Conservation (phyloP, 2,797 vertebrate genomes). For the Tokudaia tokunoshimensis region DNA sequence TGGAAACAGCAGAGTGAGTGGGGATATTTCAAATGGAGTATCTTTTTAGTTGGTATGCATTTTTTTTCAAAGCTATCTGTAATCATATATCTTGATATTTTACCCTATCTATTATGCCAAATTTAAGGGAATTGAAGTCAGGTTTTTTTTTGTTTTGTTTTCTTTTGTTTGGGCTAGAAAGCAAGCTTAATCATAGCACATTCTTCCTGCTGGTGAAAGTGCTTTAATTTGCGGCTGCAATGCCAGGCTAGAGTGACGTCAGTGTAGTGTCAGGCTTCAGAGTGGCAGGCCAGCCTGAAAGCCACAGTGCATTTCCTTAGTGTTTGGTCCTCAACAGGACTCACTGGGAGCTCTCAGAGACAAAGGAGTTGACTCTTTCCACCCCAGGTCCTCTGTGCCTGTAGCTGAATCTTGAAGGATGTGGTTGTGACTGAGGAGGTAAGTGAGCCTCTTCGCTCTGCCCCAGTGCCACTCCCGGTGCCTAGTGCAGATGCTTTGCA, state of each 20-base stretch:
- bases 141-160: background rate
- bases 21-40: background rate
- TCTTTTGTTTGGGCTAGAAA: constrained; percentile 37
- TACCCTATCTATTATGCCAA: background rate
- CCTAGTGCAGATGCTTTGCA: background rate
- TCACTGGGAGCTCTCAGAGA: constrained; percentile 83
- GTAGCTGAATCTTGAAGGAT: constrained; percentile 69
- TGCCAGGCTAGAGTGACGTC: constrained; percentile 90
- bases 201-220: constrained; percentile 79
- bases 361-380: constrained; percentile 71
- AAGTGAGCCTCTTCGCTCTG: constrained; percentile 81
- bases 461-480: background rate
- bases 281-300: constrained; percentile 84
- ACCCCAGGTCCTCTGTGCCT: background rate
- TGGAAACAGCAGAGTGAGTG: background rate
- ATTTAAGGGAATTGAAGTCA: constrained; percentile 37
- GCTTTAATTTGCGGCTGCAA: constrained; percentile 84
- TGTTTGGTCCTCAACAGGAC: constrained; percentile 74
- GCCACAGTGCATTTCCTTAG: constrained; percentile 81
- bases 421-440: constrained; percentile 82
- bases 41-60: background rate
- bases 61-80: constrained; percentile 56
- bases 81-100: constrained; percentile 8
- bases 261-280: constrained; percentile 89
- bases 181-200: constrained; percentile 63